phyloP scores from a whole-genome alignment of 2,113 vertebrate genomes.

The Nothoprocta perdicaria region DNA sequence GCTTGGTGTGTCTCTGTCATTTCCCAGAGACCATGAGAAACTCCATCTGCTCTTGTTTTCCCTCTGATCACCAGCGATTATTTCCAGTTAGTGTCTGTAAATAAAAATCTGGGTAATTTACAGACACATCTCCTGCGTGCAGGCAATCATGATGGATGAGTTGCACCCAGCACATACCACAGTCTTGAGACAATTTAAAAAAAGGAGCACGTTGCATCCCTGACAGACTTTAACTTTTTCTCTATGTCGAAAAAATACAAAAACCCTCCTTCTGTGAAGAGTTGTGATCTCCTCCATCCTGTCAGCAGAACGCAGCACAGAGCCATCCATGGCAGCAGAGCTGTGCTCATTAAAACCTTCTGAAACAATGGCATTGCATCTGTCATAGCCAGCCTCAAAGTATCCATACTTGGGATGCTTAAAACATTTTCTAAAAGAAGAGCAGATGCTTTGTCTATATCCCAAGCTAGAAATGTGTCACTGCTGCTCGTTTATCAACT shows the following conservation, averaged over 20 bases:
- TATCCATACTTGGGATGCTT: neutral
- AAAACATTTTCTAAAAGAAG: neutral
- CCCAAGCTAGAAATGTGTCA: neutral
- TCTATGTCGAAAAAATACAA: neutral
- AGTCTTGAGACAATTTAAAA: neutral
- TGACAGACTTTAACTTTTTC: neutral
- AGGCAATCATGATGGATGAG: neutral
- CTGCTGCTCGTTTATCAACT: neutral
- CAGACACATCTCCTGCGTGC: neutral
- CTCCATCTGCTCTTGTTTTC: neutral
- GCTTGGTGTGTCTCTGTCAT: neutral
- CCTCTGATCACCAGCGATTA: neutral
- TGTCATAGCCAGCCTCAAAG: constrained; percentile 8
- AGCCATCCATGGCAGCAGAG: neutral
- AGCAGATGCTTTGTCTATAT: neutral
- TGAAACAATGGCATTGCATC: constrained; percentile 37
- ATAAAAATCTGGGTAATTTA: neutral
- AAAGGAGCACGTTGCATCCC: neutral
- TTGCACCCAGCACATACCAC: neutral
- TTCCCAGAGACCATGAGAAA: neutral
- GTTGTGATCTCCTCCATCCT: neutral
- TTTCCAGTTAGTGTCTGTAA: neutral
- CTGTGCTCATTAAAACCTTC: constrained; percentile 55
- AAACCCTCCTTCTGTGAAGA: neutral
- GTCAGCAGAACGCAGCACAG: neutral